Percentiles rank a stretch among this genome's conserved stretches.
Evolutionary conservation across 37 sponge, comb jelly and placozoan species (phyloP).

Genomic region (Oopsacas minuta): DNA sequence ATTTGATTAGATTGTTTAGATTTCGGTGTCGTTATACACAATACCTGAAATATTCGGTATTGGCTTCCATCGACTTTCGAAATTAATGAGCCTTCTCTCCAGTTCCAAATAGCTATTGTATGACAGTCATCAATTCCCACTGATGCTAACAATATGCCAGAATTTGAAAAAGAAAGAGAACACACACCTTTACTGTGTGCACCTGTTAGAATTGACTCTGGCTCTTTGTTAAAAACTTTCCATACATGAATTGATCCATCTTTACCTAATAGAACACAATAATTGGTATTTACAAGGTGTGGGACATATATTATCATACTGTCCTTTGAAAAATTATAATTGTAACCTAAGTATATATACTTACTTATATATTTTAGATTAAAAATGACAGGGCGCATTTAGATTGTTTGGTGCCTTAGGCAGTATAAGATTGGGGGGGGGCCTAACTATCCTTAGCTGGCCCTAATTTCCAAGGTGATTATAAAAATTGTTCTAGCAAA

Average conservation of each 20-base stretch:
- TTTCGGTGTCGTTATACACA: neutral
- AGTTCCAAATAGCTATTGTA: conserved; percentile 71
- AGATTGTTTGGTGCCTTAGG: too few relatives aligned
- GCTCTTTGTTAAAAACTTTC: conserved; percentile 68
- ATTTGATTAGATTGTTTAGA: neutral
- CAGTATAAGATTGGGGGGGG: too few relatives aligned
- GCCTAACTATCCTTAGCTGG: too few relatives aligned
- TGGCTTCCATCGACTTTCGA: conserved; percentile 12
- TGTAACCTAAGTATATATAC: too few relatives aligned
- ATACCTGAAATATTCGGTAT: neutral
- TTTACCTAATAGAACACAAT: conserved; percentile 69
- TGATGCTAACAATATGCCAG: conserved; percentile 70
- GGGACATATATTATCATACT: too few relatives aligned
- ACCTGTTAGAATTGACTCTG: conserved; percentile 83
- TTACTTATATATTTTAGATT: too few relatives aligned
- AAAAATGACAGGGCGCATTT: too few relatives aligned
- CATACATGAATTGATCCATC: conserved; percentile 77
- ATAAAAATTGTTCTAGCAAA: too few relatives aligned
- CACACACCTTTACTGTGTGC: conserved; percentile 76
- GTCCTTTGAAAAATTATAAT: too few relatives aligned
- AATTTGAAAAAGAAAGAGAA: conserved; percentile 76
- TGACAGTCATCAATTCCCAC: conserved; percentile 76
- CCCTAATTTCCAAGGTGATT: too few relatives aligned
- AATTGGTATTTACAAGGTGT: too few relatives aligned
- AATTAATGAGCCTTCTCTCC: conserved; percentile 61